Conservation (phyloP, 2,113 vertebrate species). For the Oreochromis aureus region DNA sequence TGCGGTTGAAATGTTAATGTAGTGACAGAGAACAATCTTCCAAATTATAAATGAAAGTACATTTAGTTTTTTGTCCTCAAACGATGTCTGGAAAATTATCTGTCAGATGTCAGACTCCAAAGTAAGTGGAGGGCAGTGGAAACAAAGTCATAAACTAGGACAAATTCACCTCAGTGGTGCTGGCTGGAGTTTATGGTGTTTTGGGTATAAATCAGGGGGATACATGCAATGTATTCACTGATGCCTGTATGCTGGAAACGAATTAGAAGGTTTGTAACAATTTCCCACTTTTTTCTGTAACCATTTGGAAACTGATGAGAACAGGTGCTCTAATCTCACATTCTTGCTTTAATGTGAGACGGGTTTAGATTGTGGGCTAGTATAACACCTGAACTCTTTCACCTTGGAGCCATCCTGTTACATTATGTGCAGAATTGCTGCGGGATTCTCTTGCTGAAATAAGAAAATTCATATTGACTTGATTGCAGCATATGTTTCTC, state of each 20-base stretch:
- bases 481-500: background rate
- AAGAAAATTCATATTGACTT: background rate
- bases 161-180: background rate
- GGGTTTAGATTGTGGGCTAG: background rate
- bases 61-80: background rate
- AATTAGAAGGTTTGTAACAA: background rate
- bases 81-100: background rate
- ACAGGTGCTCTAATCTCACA: background rate
- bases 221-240: background rate
- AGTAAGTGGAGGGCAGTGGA: background rate
- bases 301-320: background rate
- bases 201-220: background rate
- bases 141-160: background rate
- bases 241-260: background rate
- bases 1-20: background rate
- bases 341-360: background rate
- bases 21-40: background rate
- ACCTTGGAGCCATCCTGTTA: background rate
- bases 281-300: background rate
- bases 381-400: background rate
- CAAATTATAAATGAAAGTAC: background rate
- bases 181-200: background rate
- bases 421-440: background rate
- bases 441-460: fast-evolving
- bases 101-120: background rate